A percentile compares a stretch with the other conserved stretches of the same genome.
phyloP scores from a whole-genome alignment of 2,797 vertebrate species.

The Ceryle rudis region DNA sequence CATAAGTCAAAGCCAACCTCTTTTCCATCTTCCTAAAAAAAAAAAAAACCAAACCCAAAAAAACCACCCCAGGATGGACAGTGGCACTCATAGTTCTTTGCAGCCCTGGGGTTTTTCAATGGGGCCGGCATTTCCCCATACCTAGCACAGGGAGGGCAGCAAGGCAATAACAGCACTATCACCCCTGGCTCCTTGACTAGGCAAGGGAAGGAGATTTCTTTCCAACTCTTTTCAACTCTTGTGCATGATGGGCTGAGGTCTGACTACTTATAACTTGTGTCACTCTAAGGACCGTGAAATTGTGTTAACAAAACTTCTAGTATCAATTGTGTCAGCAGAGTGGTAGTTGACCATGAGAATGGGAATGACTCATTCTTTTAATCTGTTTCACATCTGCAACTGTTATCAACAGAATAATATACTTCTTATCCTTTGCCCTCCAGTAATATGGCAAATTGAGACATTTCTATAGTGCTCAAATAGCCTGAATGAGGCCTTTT shows the following conservation, averaged over 20 bases:
- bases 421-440: neutral
- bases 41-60: neutral
- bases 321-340: neutral
- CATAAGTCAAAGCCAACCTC: neutral
- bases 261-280: neutral
- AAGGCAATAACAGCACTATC: rapidly evolving
- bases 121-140: neutral
- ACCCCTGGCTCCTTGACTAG: rapidly evolving
- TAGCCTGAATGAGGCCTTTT: neutral
- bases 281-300: neutral
- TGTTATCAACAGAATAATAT: neutral
- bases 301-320: neutral
- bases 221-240: neutral
- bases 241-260: rapidly evolving
- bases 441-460: neutral
- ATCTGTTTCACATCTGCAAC: neutral
- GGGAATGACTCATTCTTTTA: constrained; percentile 3
- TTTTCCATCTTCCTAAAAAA: neutral
- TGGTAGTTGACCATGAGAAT: neutral
- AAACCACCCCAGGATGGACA: rapidly evolving
- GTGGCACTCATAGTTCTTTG: neutral
- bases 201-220: neutral
- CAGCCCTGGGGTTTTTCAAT: neutral
- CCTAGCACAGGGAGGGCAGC: rapidly evolving
- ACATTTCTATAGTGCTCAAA: neutral